A percentile compares a stretch with the other conserved stretches of the same genome.
phyloP scores from a whole-genome alignment of 1,140 invertebrate species.

The Mizuhopecten yessoensis region DNA sequence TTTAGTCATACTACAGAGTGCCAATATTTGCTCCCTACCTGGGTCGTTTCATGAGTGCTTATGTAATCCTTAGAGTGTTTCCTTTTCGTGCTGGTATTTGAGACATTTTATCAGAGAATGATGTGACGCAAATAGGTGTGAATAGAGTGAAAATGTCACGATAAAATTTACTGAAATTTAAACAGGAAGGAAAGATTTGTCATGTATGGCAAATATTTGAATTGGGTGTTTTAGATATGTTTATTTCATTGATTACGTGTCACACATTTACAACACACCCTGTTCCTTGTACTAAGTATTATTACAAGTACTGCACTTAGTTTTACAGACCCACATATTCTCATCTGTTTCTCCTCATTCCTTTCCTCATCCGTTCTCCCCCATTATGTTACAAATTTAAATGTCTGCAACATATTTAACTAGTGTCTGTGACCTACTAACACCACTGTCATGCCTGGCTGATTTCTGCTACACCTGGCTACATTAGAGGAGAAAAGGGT shows the following conservation, averaged over 20 bases:
- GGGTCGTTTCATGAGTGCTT: neutral
- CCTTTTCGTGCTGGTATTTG: neutral
- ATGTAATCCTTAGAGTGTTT: neutral
- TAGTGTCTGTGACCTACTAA: neutral
- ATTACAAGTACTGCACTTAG: neutral
- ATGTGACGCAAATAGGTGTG: neutral
- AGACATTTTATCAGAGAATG: neutral
- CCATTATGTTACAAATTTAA: neutral
- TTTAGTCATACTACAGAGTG: neutral
- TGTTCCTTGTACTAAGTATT: neutral
- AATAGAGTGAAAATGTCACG: too few species aligned
- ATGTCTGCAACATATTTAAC: too few species aligned
- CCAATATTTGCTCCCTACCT: slow-evolving; percentile 17
- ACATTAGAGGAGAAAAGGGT: neutral
- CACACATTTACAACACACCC: neutral
- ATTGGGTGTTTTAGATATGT: neutral
- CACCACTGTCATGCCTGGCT: neutral
- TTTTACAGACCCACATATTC: neutral
- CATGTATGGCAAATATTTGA: neutral
- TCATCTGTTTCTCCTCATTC: neutral
- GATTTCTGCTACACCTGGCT: slow-evolving; percentile 30
- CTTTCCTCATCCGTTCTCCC: neutral
- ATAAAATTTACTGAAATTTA: neutral
- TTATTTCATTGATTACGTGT: too few species aligned
- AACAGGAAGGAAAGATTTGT: neutral